phyloP scores from a whole-genome alignment of 2,797 vertebrate species.

The Craterocephalus amniculus region DNA sequence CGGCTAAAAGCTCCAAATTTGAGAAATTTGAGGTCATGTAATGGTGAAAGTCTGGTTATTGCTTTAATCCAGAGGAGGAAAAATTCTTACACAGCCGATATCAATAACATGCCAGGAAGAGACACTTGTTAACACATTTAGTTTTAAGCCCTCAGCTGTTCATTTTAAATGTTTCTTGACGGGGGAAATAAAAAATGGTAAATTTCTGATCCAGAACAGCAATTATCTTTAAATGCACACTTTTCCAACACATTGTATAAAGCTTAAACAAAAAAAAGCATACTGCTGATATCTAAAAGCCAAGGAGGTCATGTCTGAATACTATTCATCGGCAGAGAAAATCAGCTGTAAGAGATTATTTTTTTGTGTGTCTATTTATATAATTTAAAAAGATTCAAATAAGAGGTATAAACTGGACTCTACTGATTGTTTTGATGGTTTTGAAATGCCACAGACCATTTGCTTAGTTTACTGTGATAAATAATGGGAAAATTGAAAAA shows the following conservation, averaged over 20 bases:
- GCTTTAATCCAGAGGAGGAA: not conserved
- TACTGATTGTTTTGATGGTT: not conserved
- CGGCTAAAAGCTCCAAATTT: not conserved
- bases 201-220: constrained; percentile 10
- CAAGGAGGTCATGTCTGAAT: constrained; percentile 58
- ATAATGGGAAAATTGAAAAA: not conserved
- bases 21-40: not conserved
- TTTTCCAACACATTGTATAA: constrained; percentile 38
- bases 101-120: not conserved
- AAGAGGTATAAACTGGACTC: not conserved
- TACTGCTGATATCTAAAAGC: constrained; percentile 35
- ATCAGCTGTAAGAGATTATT: constrained; percentile 19
- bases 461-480: not conserved
- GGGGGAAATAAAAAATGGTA: constrained; percentile 13
- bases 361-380: not conserved
- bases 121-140: not conserved
- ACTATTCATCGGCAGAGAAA: constrained; percentile 45
- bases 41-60: not conserved
- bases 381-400: not conserved
- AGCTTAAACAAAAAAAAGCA: constrained; percentile 44
- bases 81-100: not conserved
- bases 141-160: not conserved
- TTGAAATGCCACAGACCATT: constrained; percentile 6
- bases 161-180: constrained; percentile 13
- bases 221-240: constrained; percentile 19